Conservation (phyloP, 2,797 vertebrate species). For the Menidia menidia region DNA sequence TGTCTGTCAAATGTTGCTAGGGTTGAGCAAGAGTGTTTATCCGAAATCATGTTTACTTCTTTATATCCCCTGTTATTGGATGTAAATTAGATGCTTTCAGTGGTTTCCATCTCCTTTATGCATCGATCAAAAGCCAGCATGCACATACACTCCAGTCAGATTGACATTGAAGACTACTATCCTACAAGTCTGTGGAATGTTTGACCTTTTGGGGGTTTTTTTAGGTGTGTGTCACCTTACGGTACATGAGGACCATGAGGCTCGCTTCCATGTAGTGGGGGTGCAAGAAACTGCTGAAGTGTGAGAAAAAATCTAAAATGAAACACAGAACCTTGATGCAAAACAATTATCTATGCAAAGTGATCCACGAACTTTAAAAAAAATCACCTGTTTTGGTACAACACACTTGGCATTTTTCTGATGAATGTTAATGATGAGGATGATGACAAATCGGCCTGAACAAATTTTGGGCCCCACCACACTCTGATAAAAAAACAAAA, state of each 20-base stretch:
- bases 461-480: not conserved
- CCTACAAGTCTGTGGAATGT: not conserved
- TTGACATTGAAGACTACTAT: constrained; percentile 15
- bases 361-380: constrained; percentile 27
- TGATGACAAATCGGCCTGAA: constrained; percentile 1
- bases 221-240: not conserved
- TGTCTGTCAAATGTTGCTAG: too few species aligned
- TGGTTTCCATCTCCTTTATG: not conserved
- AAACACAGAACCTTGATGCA: constrained; percentile 42
- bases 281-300: constrained; percentile 22
- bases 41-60: too few species aligned
- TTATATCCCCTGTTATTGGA: too few species aligned
- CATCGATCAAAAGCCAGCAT: not conserved
- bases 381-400: constrained; percentile 45
- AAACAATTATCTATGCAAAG: constrained; percentile 70
- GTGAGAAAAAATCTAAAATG: constrained; percentile 21
- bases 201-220: not conserved
- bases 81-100: not conserved
- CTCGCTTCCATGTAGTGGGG: not conserved
- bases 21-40: too few species aligned
- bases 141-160: constrained; percentile 1
- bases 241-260: not conserved
- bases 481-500: constrained; percentile 2
- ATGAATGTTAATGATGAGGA: constrained; percentile 32
- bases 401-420: constrained; percentile 35